Conservation (phyloP, 2,113 vertebrate species). For the Eurystomus gularis region DNA sequence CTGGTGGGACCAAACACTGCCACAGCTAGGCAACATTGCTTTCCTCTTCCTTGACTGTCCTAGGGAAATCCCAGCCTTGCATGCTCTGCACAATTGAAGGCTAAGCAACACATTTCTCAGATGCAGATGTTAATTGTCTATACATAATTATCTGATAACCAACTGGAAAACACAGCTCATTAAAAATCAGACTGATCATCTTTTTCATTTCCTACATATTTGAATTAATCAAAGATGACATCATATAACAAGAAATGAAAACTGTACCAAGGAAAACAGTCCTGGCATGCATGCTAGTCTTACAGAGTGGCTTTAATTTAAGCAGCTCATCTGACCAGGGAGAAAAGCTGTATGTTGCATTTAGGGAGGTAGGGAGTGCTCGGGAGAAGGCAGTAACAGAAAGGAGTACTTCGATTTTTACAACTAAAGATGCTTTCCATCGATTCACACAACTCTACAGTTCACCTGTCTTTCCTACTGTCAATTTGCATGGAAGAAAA, state of each 20-base stretch:
- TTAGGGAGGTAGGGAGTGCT: background rate
- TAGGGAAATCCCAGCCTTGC: background rate
- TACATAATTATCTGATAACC: background rate
- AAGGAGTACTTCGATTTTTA: background rate
- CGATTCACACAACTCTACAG: background rate
- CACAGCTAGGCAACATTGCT: background rate
- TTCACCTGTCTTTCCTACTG: background rate
- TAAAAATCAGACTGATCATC: background rate
- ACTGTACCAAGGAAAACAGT: background rate
- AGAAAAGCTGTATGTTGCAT: background rate
- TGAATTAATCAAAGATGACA: background rate
- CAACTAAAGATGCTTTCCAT: background rate
- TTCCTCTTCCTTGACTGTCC: background rate
- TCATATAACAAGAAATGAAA: background rate
- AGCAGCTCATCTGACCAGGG: background rate
- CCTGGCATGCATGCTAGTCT: background rate
- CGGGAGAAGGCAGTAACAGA: background rate
- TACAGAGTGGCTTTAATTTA: background rate
- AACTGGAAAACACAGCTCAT: background rate
- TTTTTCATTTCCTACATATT: background rate
- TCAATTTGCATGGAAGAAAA: background rate
- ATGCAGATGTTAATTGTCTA: background rate
- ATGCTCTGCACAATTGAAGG: background rate
- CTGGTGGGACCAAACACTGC: background rate
- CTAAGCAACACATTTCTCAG: background rate